Percentiles rank a stretch among this genome's conserved stretches.
phyloP scores from a whole-genome alignment of 2,113 vertebrate genomes.

The Mormyrus iriodes region DNA sequence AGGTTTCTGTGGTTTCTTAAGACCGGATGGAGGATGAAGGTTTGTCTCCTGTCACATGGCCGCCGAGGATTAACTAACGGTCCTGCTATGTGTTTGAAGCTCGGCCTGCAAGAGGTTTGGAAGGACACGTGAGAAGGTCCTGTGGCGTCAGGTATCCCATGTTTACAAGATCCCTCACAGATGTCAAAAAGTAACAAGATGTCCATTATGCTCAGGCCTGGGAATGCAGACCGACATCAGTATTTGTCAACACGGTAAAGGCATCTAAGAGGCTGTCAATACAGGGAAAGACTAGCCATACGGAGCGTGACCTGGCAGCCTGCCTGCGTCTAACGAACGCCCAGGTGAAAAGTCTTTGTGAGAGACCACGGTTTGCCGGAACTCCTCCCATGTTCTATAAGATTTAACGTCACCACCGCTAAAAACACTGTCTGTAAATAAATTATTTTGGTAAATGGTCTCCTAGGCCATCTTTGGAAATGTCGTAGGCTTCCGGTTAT shows the following conservation, averaged over 20 bases:
- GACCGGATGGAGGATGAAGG: constrained; percentile 61
- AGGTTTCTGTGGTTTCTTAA: constrained; percentile 41
- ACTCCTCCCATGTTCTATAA: not conserved
- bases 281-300: not conserved
- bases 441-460: not conserved
- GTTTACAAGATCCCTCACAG: constrained; percentile 43
- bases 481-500: not conserved
- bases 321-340: not conserved
- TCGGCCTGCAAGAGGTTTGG: constrained; percentile 76
- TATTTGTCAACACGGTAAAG: not conserved
- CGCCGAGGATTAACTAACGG: constrained; percentile 82
- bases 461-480: not conserved
- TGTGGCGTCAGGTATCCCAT: constrained; percentile 59
- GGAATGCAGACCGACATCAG: not conserved
- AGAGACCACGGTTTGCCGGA: not conserved
- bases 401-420: not conserved
- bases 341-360: not conserved
- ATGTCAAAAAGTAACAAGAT: constrained; percentile 49
- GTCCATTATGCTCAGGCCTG: constrained; percentile 49
- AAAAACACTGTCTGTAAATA: not conserved
- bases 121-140: constrained; percentile 65
- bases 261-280: not conserved
- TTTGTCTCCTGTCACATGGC: constrained; percentile 76
- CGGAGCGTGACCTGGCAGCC: not conserved
- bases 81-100: constrained; percentile 80